phyloP scores from a whole-genome alignment of 2,797 vertebrate species.

The Dendrocincla tyrannina region DNA sequence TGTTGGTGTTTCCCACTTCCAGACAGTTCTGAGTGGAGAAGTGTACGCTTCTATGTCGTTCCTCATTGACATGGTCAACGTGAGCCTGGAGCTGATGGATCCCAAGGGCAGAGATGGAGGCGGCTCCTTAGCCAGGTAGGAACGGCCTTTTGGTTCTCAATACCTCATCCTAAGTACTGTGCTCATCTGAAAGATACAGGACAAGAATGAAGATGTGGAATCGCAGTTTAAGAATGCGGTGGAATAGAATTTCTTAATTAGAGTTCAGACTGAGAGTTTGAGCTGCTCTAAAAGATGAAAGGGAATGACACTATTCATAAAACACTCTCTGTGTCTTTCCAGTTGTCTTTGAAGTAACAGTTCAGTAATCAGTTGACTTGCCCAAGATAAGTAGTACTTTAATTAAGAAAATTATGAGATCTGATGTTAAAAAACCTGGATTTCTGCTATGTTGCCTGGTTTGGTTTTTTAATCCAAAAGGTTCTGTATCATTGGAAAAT shows the following conservation, averaged over 20 bases:
- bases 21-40: slow-evolving; percentile 95
- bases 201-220: not conserved
- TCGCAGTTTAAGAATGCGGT: not conserved
- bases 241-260: not conserved
- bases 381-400: not conserved
- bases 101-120: slow-evolving; percentile 73
- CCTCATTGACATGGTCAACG: slow-evolving; percentile 94
- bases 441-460: not conserved
- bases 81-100: slow-evolving; percentile 91
- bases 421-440: not conserved
- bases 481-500: not conserved
- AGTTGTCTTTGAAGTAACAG: not conserved
- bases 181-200: not conserved
- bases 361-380: not conserved
- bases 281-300: not conserved
- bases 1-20: slow-evolving; percentile 39
- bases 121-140: slow-evolving; percentile 83
- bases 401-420: not conserved
- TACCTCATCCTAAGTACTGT: not conserved
- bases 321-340: not conserved
- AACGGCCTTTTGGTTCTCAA: not conserved
- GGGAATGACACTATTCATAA: not conserved
- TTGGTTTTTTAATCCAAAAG: accelerated
- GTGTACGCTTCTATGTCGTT: slow-evolving; percentile 90
- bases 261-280: not conserved